These are phyloP conservation scores for Menidia beryllina DNA, from an alignment of 2,113 vertebrate species.

Conservation along the genomic window DNA sequence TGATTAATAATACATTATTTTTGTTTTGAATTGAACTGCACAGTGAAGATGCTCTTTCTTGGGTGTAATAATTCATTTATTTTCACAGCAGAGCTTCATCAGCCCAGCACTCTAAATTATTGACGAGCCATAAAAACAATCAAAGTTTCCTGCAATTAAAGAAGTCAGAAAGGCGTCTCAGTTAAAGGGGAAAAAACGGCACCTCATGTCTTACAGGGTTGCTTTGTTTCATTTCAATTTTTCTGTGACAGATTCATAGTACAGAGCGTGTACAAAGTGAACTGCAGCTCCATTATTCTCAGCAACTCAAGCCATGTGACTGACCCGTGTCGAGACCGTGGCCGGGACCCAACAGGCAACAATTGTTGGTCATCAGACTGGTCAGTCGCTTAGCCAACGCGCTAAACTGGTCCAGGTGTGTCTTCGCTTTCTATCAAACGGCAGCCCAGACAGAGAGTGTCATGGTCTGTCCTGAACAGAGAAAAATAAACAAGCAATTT, in stretches of 20 bases:
- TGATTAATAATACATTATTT: constrained; percentile 11
- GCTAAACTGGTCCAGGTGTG: constrained; percentile 59
- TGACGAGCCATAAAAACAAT: constrained; percentile 48
- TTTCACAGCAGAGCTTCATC: constrained; percentile 44
- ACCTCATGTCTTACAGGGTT: not conserved
- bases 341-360: constrained; percentile 50
- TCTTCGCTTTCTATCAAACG: constrained; percentile 61
- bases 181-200: constrained; percentile 21
- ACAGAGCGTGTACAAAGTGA: constrained; percentile 8
- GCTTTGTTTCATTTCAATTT: not conserved
- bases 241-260: not conserved
- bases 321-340: constrained; percentile 24
- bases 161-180: constrained; percentile 18
- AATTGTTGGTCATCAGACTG: constrained; percentile 67
- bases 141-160: constrained; percentile 56
- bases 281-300: not conserved
- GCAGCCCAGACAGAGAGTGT: constrained; percentile 43
- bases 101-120: constrained; percentile 19
- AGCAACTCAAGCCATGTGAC: constrained; percentile 20
- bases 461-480: constrained; percentile 40
- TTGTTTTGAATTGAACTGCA: constrained; percentile 26
- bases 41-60: constrained; percentile 39
- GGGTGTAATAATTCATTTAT: constrained; percentile 41
- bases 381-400: constrained; percentile 45
- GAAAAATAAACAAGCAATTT: constrained; percentile 56